Base-by-base conservation (phyloP, 2,113 vertebrate genomes). In the Fulmarus glacialis region DNA sequence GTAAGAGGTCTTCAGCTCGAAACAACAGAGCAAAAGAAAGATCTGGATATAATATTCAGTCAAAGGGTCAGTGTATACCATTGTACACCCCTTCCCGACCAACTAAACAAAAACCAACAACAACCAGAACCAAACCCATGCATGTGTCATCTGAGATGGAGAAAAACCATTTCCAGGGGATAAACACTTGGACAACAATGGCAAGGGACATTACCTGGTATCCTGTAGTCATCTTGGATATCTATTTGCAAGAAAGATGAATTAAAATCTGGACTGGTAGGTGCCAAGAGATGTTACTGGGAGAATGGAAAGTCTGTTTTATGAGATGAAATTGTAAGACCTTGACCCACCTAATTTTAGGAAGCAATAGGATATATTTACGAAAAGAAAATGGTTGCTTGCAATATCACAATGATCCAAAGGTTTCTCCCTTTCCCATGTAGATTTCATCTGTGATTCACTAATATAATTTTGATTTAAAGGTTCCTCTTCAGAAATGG, bases 371-470 rank as follows among this genome's bases (percentile, higher is more conserved):
- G 22, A 74, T 55, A 2, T 11, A 80, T 15, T 83, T 68, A n/a
- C 4, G 26, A 68, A 63, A 91, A 67, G 13, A 71, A 88, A 85
- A 60, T 2, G 9, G 16, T 53, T 82, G 32, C 38, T 78, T 70
- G 55, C 26, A 81, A 22, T 50, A 50, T 10, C 66, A 75, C 58
- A 56, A 15, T 27, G 36, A 90, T 52, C 53, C 80, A 87, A 67
- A 32, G 24, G 29, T 42, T 66, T 27, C 77, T 82, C 12, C 47
- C 15, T 81, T 84, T 45, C 40, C 59, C 15, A 30, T 30, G 67
- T 14, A 60, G 70, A 48, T 70, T 89, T 93, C 50, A 58, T 78
- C 55, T n/a, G 38, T 50, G 68, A 94, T 81, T 94, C 91, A 95
- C 36, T 58, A 30, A 62, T n/a, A 67, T 47, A 62, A 88, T 77